Evolutionary conservation across 2,113 vertebrate genomes (phyloP), one percentile per base, ranked within the genome.

Genomic region (Sturnira hondurensis): DNA sequence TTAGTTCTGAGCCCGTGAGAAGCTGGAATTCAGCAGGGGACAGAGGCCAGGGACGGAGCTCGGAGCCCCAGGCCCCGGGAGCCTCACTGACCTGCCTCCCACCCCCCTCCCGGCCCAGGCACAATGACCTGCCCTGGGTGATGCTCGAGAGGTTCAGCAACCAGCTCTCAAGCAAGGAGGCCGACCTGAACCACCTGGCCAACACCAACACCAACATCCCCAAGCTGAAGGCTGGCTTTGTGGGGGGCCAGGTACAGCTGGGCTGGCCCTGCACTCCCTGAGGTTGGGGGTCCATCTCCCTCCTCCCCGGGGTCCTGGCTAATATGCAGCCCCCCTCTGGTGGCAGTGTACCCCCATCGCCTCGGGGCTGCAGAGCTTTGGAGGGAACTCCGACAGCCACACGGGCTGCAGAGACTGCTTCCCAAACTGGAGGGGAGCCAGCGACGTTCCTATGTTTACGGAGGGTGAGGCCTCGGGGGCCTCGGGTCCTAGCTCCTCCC

Each of bases 121-220:
- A 99, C 98, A 99, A 99, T 0, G 99, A 99, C 95, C 98, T 99
- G 26, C 99, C 99, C 28, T 99, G 99, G 99, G 99, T 99, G 96
- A 91, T 99, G 93, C 98, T 98, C 77, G 11, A 0, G 0, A 80
- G 4, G 58, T 99, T 99, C 98, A 99, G 99, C 97, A 99, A 99
- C 81, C 97, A 98, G 96, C 98, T 99, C 24, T 92, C 15, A 65
- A 38, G 98, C 31, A 76, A 95, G 0, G 28, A 7, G 2, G 99
- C 99, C 90, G 98, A 99, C 98, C 98, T 99, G 45, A 47, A 82
- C 13, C 93, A n/a, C 0, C 98, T 99, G 38, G 4, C 71, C 0
- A 54, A 1, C 47, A 99, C 99, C 5, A 99, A 99, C 98, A 99
- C 99, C 97, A 99, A 99, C 98, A 99, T 99, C 96, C 98, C 97